Conservation (phyloP, 35 echinoderm and acorn worm genomes). For the Patiria miniata region DNA sequence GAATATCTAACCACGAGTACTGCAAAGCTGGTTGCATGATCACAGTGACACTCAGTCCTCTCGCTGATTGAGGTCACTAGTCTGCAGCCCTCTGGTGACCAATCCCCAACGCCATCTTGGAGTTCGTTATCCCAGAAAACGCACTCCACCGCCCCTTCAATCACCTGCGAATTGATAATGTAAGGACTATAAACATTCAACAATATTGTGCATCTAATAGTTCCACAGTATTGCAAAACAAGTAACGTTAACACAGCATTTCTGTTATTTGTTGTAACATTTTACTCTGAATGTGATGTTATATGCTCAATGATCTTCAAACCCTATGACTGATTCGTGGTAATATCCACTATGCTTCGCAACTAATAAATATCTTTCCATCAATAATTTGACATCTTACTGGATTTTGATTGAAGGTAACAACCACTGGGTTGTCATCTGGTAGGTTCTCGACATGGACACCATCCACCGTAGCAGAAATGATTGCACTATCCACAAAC, state of each 20-base stretch:
- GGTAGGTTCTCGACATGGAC: not conserved
- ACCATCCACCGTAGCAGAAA: not conserved
- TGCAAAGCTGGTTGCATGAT: conserved; percentile 85
- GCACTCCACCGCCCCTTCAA: conserved; percentile 27
- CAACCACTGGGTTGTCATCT: not conserved
- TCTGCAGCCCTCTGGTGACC: conserved; percentile 75
- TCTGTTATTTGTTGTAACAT: too few relatives aligned
- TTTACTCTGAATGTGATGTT: too few relatives aligned
- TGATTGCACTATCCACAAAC: not conserved
- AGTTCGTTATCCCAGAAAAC: conserved; percentile 82
- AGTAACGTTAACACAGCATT: too few relatives aligned
- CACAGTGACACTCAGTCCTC: conserved; percentile 54
- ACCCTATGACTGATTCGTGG: too few relatives aligned
- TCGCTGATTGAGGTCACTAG: conserved; percentile 1
- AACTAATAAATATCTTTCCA: too few relatives aligned
- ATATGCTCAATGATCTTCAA: too few relatives aligned
- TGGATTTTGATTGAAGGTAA: too few relatives aligned
- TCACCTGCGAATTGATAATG: not conserved
- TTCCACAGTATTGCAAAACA: too few relatives aligned
- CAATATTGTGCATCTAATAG: too few relatives aligned
- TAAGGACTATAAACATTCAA: too few relatives aligned
- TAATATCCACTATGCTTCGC: too few relatives aligned
- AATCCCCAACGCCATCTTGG: conserved; percentile 74
- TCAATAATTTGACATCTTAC: too few relatives aligned
- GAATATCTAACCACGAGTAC: conserved; percentile 65